These are phyloP conservation scores for Xiphophorus maculatus DNA, from an alignment of 2,113 vertebrate genomes.

Conservation along the genomic window DNA sequence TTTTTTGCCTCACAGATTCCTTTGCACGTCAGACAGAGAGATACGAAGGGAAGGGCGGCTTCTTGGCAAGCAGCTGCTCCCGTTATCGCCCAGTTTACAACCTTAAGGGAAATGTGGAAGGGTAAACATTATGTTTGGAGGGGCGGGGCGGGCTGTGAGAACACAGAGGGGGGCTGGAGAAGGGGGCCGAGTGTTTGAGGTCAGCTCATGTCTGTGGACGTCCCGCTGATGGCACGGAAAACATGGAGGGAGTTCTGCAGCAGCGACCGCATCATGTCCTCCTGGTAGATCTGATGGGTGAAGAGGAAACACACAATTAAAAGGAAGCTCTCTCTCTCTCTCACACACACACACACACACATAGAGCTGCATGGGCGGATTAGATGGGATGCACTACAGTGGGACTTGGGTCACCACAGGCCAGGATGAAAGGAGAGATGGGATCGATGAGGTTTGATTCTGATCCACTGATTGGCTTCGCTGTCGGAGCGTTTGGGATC, in stretches of 20 bases:
- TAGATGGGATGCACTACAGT: background rate
- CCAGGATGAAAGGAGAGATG: background rate
- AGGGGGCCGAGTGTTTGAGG: background rate
- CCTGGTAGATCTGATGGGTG: conserved; percentile 86
- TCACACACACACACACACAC: background rate
- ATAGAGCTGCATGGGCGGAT: background rate
- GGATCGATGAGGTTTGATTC: background rate
- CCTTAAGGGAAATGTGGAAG: conserved; percentile 2
- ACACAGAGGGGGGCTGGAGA: too few species aligned
- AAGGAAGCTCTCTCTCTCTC: too few species aligned
- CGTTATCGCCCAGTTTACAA: background rate
- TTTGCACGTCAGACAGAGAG: conserved; percentile 4
- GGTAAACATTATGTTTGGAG: background rate
- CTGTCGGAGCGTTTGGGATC: too few species aligned
- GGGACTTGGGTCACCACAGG: background rate
- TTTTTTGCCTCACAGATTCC: background rate
- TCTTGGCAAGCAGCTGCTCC: conserved; percentile 15
- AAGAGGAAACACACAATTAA: conserved; percentile 1
- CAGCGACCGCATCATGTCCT: conserved; percentile 88
- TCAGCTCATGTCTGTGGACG: conserved; percentile 83
- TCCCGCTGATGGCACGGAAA: conserved; percentile 96
- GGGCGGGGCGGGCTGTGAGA: background rate
- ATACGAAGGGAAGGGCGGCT: background rate
- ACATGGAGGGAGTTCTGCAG: conserved; percentile 93
- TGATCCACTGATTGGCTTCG: background rate